These are phyloP conservation scores for Apodemia arnacis DNA, from an alignment of 2,888 invertebrate genomes.

Conservation along the genomic window DNA sequence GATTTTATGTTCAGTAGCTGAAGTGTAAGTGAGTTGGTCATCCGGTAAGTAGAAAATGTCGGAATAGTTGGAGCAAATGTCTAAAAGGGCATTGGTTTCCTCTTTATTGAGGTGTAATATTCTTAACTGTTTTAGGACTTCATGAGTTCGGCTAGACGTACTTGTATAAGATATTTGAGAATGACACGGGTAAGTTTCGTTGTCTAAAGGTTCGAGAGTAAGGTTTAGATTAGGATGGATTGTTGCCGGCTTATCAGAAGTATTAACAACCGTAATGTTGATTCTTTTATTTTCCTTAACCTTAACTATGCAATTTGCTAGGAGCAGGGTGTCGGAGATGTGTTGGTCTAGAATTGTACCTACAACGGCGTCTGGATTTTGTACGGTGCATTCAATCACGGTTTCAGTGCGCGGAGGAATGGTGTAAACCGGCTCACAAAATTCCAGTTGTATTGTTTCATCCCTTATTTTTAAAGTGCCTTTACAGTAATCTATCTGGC, in stretches of 20 bases:
- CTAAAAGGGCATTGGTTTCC: not conserved
- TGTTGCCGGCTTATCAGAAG: slow-evolving; percentile 13
- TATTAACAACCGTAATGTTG: slow-evolving; percentile 51
- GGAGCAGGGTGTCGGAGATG: slow-evolving; percentile 34
- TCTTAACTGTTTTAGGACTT: not conserved
- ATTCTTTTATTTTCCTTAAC: slow-evolving; percentile 50
- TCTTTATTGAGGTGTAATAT: not conserved
- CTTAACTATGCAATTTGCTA: slow-evolving; percentile 59
- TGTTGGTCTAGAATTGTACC: slow-evolving; percentile 60
- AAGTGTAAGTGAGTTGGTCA: not conserved
- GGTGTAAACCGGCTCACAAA: slow-evolving; percentile 36
- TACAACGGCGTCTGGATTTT: slow-evolving; percentile 70
- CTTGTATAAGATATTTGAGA: not conserved
- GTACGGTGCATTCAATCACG: slow-evolving; percentile 78
- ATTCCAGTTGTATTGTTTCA: not conserved
- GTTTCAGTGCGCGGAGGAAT: slow-evolving; percentile 14
- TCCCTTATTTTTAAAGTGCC: slow-evolving; percentile 2
- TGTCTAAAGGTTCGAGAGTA: not conserved
- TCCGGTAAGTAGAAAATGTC: not conserved
- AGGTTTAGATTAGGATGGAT: not conserved
- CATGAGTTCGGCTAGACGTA: not conserved
- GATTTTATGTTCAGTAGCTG: not conserved
- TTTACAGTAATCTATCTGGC: slow-evolving; percentile 18
- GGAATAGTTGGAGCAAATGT: not conserved
- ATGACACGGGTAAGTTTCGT: not conserved